Evolutionary conservation across 2,797 vertebrate species (phyloP), one percentile per base, ranked within the genome.

Genomic region (Pyrocephalus nanus): DNA sequence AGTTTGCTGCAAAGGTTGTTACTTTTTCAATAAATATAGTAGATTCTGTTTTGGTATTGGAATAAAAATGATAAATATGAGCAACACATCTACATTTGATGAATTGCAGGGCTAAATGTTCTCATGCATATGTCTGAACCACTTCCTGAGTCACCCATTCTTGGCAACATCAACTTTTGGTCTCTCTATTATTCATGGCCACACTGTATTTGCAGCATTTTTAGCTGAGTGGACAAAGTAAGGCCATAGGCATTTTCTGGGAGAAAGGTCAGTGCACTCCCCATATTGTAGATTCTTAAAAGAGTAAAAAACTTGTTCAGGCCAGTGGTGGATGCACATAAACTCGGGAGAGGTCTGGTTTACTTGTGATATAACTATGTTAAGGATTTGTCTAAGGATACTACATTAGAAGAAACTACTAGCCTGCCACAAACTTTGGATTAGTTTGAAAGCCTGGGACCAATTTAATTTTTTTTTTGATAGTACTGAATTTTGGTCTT

Each of bases 101-200:
- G 79, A 95, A 96, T 81, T 94, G 76, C 70, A 69, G 79, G 58
- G 66, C 94, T 95, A 94, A 95, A 96, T 95, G 88, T 96, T 95
- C 91, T 90, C 57, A 94, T 91, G 91, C 69, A 91, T 96, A 93
- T 91, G 92, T 91, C 95, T 96, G 79, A 93, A 95, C 82, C 91
- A 75, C 82, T 93, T 96, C 95, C 93, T 92, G 92, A 96, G 87
- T 95, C 95, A 95, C 92, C 88, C 87, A 58, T 80, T 96, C 90
- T 95, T 96, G 93, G 94, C 95, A 95, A 57, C 53, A 92, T 82
- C 71, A 79, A 22, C 81, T 87, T 95, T 93, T 73, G 75, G 72
- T 60, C 48, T 92, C 77, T 96, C 91, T 95, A 79, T 95, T 96
- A 96, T 96, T 96, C 95, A 95, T 88, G 61, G 45, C 57, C 72